A percentile compares a stretch with the other conserved stretches of the same genome.
Conservation (phyloP, 2,888 invertebrate species). For the Eledone cirrhosa region DNA sequence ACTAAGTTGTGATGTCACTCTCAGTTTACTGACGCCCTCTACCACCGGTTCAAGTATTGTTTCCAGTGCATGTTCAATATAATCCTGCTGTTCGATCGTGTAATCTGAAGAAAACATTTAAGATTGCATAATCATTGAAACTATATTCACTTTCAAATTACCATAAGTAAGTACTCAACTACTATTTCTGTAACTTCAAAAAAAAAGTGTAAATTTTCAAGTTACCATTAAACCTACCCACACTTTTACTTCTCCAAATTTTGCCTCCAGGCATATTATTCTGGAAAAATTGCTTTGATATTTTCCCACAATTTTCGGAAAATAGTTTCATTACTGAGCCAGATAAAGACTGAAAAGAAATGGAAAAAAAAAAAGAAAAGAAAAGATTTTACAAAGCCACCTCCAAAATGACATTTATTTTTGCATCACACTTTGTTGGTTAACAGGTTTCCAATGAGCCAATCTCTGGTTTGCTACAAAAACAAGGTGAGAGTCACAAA, state of each 20-base stretch:
- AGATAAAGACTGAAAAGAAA: slow-evolving; percentile 47
- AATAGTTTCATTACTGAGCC: slow-evolving; percentile 57
- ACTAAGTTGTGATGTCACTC: slow-evolving; percentile 54
- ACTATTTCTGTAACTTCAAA: no score
- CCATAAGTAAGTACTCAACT: no score
- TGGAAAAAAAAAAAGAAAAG: background rate
- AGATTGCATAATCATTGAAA: no score
- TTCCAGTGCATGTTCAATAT: slow-evolving; percentile 59
- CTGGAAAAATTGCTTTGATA: slow-evolving; percentile 55
- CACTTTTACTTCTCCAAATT: slow-evolving; percentile 57
- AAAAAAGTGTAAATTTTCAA: background rate
- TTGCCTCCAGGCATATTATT: slow-evolving; percentile 59
- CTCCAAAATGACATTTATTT: background rate
- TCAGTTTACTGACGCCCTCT: slow-evolving; percentile 57
- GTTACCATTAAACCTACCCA: slow-evolving; percentile 42
- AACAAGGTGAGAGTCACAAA: no score
- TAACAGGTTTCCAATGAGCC: no score
- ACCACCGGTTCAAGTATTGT: slow-evolving; percentile 59
- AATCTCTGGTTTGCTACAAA: no score
- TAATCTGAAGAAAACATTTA: slow-evolving; percentile 41
- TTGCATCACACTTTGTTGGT: background rate
- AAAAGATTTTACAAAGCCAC: background rate
- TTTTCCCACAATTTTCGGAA: slow-evolving; percentile 46
- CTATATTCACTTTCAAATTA: no score
- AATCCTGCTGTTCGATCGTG: slow-evolving; percentile 51